Conservation (phyloP, 2,113 vertebrate genomes). For the Oreochromis niloticus region DNA sequence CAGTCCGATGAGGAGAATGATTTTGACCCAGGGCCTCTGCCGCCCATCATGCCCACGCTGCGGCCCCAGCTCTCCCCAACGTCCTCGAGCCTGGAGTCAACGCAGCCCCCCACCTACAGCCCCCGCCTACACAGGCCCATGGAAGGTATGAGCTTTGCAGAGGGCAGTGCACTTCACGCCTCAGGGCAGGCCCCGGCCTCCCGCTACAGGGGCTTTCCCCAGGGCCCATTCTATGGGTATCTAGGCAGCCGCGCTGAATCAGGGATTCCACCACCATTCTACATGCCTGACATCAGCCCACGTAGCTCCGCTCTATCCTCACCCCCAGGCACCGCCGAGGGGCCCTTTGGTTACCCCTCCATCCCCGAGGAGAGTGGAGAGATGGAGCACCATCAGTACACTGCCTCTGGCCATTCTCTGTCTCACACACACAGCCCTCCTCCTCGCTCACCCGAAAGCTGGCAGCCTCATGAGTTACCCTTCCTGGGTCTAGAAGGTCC, state of each 20-base stretch:
- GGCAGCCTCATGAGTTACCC: slow-evolving; percentile 90
- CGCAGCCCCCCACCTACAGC: slow-evolving; percentile 97
- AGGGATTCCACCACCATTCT: slow-evolving; percentile 92
- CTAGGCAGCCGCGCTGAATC: slow-evolving; percentile 89
- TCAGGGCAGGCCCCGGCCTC: slow-evolving; percentile 86
- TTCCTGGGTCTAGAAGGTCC: slow-evolving; percentile 88
- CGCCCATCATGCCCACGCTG: slow-evolving; percentile 86
- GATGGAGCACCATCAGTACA: slow-evolving; percentile 76
- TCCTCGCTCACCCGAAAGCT: slow-evolving; percentile 87
- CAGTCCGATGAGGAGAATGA: slow-evolving; percentile 98
- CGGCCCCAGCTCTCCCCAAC: slow-evolving; percentile 93
- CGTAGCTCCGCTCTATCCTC: slow-evolving; percentile 95
- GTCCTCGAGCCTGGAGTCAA: slow-evolving; percentile 96
- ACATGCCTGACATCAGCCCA: slow-evolving; percentile 97
- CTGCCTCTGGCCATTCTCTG: slow-evolving; percentile 89
- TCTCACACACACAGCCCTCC: slow-evolving; percentile 92
- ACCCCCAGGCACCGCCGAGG: slow-evolving; percentile 84
- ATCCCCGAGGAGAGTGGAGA: slow-evolving; percentile 93
- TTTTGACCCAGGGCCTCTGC: slow-evolving; percentile 83
- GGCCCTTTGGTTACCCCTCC: slow-evolving; percentile 89
- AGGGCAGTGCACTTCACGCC: slow-evolving; percentile 85
- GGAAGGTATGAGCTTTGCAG: slow-evolving; percentile 85
- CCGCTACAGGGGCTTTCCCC: slow-evolving; percentile 88
- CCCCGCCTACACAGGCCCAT: slow-evolving; percentile 90
- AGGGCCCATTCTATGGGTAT: slow-evolving; percentile 92